Evolutionary conservation across 1,140 invertebrate genomes (phyloP), one percentile per base, ranked within the genome.

Genomic region (Tribolium madens): DNA sequence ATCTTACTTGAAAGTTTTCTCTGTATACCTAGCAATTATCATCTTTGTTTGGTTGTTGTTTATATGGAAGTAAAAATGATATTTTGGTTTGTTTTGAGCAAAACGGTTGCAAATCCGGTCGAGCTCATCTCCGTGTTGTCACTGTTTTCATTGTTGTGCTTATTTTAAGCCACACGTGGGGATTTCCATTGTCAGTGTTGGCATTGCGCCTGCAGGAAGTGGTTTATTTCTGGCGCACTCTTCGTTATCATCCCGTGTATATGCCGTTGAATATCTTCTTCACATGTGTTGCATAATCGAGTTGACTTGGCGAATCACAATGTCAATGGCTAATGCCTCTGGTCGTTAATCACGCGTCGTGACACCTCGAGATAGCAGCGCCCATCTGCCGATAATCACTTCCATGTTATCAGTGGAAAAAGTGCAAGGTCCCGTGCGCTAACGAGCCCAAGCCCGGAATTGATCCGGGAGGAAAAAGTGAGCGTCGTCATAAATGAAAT

Each of bases 111-210:
- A 26, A 26, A 26, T 26, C 21, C 18, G 18, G 18, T 21, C 18
- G 18, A 21, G 18, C 18, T 3, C 18, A 21, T 21, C 18, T 69
- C 26, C 64, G 50, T 52, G 50, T 15, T 15, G 50, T 52, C 53
- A 42, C 9, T 64, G 21, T 64, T 33, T 14, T 12, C 10, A 17
- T 14, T 57, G 12, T 50, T 15, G 17, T 9, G 14, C 13, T 47
- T 71, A 71, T 71, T 71, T 71, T 31, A 3, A 47, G 68, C n/a
- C 68, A 14, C 73, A 75, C 78, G 73, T 77, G 75, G 78, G 80
- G 78, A 79, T 79, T 79, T 81, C 80, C 80, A 79, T 81, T 81
- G 80, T 81, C 80, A 77, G 42, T 79, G 78, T 81, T 81, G 80
- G 80, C 80, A 81, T 31, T 21, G 53, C 72, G 78, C 80, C 80